Conservation (phyloP, 1,140 invertebrate species). For the Luehdorfia chinensis region DNA sequence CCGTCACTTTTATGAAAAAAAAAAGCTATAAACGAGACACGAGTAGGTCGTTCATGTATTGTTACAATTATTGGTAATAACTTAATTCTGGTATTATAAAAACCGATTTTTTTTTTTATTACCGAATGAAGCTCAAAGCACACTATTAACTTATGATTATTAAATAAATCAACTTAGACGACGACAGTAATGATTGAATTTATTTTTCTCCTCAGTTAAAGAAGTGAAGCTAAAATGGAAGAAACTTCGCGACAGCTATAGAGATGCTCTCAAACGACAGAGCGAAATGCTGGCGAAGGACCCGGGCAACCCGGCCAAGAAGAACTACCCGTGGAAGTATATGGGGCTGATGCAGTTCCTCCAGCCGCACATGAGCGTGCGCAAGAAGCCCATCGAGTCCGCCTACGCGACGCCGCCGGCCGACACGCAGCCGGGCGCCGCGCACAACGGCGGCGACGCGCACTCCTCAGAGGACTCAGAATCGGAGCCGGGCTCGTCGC, state of each 20-base stretch:
- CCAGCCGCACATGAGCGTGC: conserved; percentile 66
- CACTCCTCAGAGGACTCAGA: conserved; percentile 40
- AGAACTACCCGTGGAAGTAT: conserved; percentile 66
- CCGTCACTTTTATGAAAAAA: no score
- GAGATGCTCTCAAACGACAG: conserved; percentile 66
- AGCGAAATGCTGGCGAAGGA: conserved; percentile 57
- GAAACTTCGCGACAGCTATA: conserved; percentile 67
- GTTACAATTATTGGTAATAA: no score
- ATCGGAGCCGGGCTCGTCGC: conserved; percentile 41
- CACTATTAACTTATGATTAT: no score
- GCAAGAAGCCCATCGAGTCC: conserved; percentile 48
- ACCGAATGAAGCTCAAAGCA: no score
- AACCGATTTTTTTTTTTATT: no score
- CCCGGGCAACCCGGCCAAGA: conserved; percentile 38
- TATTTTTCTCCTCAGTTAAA: no score
- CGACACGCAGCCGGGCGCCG: conserved; percentile 21
- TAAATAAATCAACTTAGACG: no score
- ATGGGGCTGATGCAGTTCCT: conserved; percentile 65
- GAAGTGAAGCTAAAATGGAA: conserved; percentile 72
- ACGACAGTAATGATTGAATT: no score
- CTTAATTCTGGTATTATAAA: no score
- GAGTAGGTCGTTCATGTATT: no score
- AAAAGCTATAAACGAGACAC: no score
- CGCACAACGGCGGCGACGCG: conserved; percentile 32
- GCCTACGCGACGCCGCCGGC: conserved; percentile 25